Base-by-base conservation (phyloP, 2,888 invertebrate species). In the Heliconius aoede region DNA sequence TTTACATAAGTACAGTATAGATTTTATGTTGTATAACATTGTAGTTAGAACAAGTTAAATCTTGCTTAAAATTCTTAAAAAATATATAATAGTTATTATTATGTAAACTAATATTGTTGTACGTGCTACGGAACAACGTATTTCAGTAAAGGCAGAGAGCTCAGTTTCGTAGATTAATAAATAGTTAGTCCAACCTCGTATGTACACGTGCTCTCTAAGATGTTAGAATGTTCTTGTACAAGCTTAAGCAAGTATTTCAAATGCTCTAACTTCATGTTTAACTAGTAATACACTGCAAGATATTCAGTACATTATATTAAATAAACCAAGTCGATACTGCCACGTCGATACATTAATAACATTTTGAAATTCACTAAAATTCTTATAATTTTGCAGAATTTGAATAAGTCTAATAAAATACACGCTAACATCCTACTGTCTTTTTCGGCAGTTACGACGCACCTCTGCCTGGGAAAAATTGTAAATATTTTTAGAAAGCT, bases 171-270 rank as follows among this genome's bases (percentile, higher is more conserved):
- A 74, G 13, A 68, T 67, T 40, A 68, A 67, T 74, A 68, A 46
- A 74, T 74, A 68, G 58, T 74, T 69, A 65, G 55, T 30, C 51
- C 15, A 74, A 36, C 24, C 46, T 61, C 61, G 55, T 65, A 55
- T 60, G 74, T 68, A 67, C 46, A 74, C 68, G 68, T 74, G 46
- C 60, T 60, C 18, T 58, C 21, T 67, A 61, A 74, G 68, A 61
- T 61, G 30, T 32, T 40, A 74, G 61, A 69, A 60, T 69, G 67
- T 51, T 46, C 24, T 61, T 69, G 65, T 40, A 51, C 18, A 68
- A 68, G 74, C 68, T 74, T 68, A 46, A 74, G 46, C 60, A 68
- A 68, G 60, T 74, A 58, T 68, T 68, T 32, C 30, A 61, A 61
- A 74, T 61, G 46, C 26, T 68, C 58, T n/a, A 74, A 51, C 68